Evolutionary conservation across 2,888 invertebrate genomes (phyloP).

Genomic region (Cryptus armator): DNA sequence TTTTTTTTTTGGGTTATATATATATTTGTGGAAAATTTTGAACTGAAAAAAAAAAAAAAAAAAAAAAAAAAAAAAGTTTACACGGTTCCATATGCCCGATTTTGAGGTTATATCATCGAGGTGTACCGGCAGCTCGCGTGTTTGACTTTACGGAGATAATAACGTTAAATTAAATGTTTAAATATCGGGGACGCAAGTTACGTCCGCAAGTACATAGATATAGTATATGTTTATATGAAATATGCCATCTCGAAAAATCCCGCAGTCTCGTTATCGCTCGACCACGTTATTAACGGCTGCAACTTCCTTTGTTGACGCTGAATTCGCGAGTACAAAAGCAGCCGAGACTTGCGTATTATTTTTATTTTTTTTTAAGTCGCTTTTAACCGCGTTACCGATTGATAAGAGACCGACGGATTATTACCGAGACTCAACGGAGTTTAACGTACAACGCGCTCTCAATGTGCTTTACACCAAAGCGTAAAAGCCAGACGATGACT

Average conservation of each 20-base stretch:
- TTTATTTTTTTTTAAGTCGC: background rate
- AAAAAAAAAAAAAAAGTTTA: no score
- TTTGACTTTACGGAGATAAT: no score
- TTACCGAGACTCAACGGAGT: background rate
- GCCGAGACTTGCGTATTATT: constrained; percentile 16
- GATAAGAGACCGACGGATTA: constrained; percentile 41
- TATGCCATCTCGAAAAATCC: constrained; percentile 44
- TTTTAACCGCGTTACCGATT: constrained; percentile 18
- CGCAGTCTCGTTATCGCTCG: constrained; percentile 54
- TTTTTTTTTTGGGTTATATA: background rate
- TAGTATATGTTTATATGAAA: background rate
- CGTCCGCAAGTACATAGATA: background rate
- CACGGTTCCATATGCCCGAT: no score
- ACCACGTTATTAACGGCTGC: constrained; percentile 20
- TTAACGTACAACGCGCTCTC: constrained; percentile 2
- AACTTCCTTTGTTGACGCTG: constrained; percentile 62
- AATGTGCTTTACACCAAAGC: no score
- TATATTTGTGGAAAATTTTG: background rate
- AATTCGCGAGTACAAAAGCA: background rate
- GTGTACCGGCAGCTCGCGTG: no score
- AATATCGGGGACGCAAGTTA: background rate
- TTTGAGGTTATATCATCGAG: no score
- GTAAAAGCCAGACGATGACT: background rate
- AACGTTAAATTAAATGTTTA: no score
- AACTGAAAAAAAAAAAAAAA: no score